Conservation (phyloP, 2,113 vertebrate genomes). For the Galbula dea region DNA sequence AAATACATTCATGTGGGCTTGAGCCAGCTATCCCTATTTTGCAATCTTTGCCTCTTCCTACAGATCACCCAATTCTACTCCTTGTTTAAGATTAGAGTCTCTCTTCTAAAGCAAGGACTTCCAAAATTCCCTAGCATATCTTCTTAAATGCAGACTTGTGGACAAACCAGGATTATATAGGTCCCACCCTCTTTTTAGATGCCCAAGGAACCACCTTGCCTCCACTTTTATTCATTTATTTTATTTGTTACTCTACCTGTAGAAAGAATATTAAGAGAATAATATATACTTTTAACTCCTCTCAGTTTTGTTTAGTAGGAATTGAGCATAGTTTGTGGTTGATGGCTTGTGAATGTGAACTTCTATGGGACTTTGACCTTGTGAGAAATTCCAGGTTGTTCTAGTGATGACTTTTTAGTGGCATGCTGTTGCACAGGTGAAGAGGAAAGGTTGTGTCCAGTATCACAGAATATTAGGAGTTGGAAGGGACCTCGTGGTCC, state of each 20-base stretch:
- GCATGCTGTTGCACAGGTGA: not conserved
- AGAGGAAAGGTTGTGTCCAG: not conserved
- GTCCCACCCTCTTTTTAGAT: not conserved
- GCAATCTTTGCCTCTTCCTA: not conserved
- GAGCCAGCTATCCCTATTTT: not conserved
- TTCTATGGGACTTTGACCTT: not conserved
- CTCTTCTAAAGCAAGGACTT: not conserved
- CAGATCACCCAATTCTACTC: not conserved
- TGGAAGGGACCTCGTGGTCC: not conserved
- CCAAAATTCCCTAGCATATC: not conserved
- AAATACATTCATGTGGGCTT: not conserved
- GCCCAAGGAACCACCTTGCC: not conserved
- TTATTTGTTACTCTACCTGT: not conserved
- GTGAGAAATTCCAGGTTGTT: not conserved
- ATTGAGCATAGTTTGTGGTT: rapidly evolving
- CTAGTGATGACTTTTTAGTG: not conserved
- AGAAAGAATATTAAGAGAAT: not conserved
- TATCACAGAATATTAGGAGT: too few relatives aligned
- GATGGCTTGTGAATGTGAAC: not conserved
- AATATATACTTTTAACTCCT: not conserved
- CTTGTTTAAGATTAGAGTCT: not conserved
- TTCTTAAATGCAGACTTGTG: not conserved
- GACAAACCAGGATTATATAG: not conserved
- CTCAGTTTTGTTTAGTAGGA: not conserved
- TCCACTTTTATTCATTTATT: not conserved